phyloP scores from a whole-genome alignment of 2,888 invertebrate genomes.

The Ferrisia virgata region DNA sequence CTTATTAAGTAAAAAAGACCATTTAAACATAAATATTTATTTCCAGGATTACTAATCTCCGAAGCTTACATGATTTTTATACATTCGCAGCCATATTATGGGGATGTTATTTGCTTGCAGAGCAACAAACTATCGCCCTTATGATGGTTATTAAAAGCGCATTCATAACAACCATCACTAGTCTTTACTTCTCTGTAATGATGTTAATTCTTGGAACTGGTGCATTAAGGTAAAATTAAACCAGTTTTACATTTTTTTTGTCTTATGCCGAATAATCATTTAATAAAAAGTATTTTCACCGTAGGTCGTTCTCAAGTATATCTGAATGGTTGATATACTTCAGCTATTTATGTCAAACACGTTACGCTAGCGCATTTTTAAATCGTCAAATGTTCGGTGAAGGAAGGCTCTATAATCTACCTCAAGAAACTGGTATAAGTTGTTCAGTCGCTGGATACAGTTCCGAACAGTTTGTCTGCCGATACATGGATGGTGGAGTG shows the following conservation, averaged over 20 bases:
- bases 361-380: conserved; percentile 74
- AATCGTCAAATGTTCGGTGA: conserved; percentile 66
- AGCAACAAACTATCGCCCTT: conserved; percentile 78
- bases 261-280: background rate
- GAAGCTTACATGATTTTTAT: conserved; percentile 61
- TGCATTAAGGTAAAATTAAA: conserved; percentile 64
- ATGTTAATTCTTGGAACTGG: conserved; percentile 68
- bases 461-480: conserved; percentile 57
- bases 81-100: conserved; percentile 72
- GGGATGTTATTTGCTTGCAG: conserved; percentile 80
- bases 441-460: conserved; percentile 57
- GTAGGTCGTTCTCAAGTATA: conserved; percentile 71
- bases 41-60: conserved; percentile 60
- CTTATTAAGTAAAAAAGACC: too few species aligned
- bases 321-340: conserved; percentile 79
- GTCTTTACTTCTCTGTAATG: conserved; percentile 72
- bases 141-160: conserved; percentile 77
- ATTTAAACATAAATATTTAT: background rate
- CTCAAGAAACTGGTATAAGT: conserved; percentile 52
- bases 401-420: conserved; percentile 47
- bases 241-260: background rate
- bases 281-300: conserved; percentile 39
- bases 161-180: conserved; percentile 72
- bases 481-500: conserved; percentile 68
- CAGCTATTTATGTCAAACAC: conserved; percentile 73